Evolutionary conservation across 2,888 invertebrate genomes (phyloP).

Genomic region (Lepidochitona cinerea): DNA sequence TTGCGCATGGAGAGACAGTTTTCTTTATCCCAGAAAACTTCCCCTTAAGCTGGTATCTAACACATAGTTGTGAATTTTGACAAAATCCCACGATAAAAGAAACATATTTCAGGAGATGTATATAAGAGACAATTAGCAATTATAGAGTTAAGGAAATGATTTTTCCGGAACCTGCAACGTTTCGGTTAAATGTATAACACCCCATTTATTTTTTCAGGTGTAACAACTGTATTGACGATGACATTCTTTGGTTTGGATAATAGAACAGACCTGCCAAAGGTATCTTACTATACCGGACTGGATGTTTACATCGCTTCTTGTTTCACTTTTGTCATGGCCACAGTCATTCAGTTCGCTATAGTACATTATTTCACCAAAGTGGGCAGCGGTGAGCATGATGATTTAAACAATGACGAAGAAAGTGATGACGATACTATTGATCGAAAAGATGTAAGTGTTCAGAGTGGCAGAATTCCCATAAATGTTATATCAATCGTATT

Average conservation of each 20-base stretch:
- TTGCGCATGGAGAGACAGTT: no score
- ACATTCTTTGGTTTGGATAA: conserved; percentile 86
- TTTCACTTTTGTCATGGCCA: conserved; percentile 82
- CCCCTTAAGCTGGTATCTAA: no score
- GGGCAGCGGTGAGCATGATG: conserved; percentile 78
- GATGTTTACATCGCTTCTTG: conserved; percentile 88
- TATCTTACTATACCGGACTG: conserved; percentile 88
- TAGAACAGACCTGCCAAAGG: conserved; percentile 85
- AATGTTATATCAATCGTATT: no score
- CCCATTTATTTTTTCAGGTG: conserved; percentile 75
- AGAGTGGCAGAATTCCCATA: no score
- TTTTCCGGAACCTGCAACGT: no score
- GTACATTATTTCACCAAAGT: conserved; percentile 95
- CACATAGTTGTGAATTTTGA: no score
- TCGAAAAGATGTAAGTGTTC: not conserved
- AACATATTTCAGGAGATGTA: no score
- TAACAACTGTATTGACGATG: conserved; percentile 88
- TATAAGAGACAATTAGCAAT: no score
- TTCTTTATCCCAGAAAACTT: no score
- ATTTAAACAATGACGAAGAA: not conserved
- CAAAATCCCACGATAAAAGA: no score
- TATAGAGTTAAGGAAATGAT: no score
- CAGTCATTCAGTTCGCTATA: conserved; percentile 93
- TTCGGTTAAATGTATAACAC: no score
- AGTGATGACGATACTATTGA: not conserved